Evolutionary conservation across 1,140 invertebrate genomes (phyloP), one percentile per base, ranked within the genome.

Genomic region (Helicoverpa zea): DNA sequence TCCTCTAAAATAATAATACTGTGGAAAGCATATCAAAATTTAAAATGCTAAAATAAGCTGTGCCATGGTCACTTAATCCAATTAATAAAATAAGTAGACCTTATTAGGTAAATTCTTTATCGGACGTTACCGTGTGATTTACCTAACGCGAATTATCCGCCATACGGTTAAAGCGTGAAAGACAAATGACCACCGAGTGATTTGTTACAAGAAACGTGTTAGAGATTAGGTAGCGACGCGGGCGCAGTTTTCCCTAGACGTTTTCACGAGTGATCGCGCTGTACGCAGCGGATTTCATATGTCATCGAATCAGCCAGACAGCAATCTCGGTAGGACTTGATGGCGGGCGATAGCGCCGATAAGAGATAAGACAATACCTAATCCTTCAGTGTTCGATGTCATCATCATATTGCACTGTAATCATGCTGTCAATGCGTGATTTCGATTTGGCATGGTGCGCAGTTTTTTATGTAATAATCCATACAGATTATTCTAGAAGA

Each of bases 321-420:
- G 14, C 52, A 74, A 74, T 74, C 72, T 74, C 72, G 72, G 72
- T 74, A 16, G 54, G 58, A 68, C 14, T 68, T 49, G 64, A 68
- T 58, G 52, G 72, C 29, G 52, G 51, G 12, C 49, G 54, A 56
- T 58, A 56, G 43, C n/a, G 29, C 1, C 23, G 49, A 72, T 72
- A 74, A 43, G 14, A 49, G 72, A 74, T 74, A 74, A 74, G 30
- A n/a, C n/a, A 49, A 43, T 16, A n/a, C n/a, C 54, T 74, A 74
- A 74, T 74, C 72, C 72, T 68, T 4, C 72, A 74, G 72, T 74
- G n/a, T 74, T 54, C 35, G 64, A 68, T 49, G 43, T 49, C 64
- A 68, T 68, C 43, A 68, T 49, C 43, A 49, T 68, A 16, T 68
- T 68, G 64, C 64, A 68, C 43, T 49, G 16, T 68, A 49, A 23